Base-by-base conservation (phyloP, 1,140 invertebrate genomes). In the Lasioglossum albipes region DNA sequence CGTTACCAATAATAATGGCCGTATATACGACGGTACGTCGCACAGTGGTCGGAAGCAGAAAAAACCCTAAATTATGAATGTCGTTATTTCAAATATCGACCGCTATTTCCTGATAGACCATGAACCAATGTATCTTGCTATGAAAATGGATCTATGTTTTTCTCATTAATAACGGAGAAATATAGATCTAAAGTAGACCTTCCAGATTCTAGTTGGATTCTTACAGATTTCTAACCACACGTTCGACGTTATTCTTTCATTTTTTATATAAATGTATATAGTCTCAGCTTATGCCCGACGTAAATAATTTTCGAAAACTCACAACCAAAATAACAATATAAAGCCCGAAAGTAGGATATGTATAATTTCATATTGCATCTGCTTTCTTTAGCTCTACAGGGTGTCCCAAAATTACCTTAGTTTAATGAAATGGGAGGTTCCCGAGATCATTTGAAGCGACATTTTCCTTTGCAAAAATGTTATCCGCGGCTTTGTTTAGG, bases 111-210 rank as follows among this genome's bases (percentile, higher is more conserved):
- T 61, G n/a, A 7, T 61, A 61, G 16, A 0, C n/a, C 3, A 61
- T 61, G 3, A 61, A 22, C n/a, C 59, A 61, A 22, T 61, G 59
- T 61, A 61, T 61, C 59, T 61, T 61, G 59, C 59, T 61, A 22
- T 22, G 59, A 22, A 61, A 22, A 22, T 61, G 20, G 59, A 61
- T 61, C 3, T 7, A 61, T 61, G 20, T 22, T 61, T 61, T 61
- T 61, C n/a, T 61, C 59, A 27, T 61, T 61, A 61, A 61, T 22
- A 61, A n/a, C 20, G 59, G 10, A 61, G 59, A 61, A 61, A 61
- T 27, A 61, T 61, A 22, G 9, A 57, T 16, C 54, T 57, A 57
- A 57, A 57, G 54, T 57, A 57, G 54, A 20, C 54, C 54, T 57
- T 9, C 9, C 54, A 16, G 9, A 57, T 57, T 57, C 7, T 57